Evolutionary conservation across 2,113 vertebrate species (phyloP).

Genomic region (Nymphicus hollandicus): DNA sequence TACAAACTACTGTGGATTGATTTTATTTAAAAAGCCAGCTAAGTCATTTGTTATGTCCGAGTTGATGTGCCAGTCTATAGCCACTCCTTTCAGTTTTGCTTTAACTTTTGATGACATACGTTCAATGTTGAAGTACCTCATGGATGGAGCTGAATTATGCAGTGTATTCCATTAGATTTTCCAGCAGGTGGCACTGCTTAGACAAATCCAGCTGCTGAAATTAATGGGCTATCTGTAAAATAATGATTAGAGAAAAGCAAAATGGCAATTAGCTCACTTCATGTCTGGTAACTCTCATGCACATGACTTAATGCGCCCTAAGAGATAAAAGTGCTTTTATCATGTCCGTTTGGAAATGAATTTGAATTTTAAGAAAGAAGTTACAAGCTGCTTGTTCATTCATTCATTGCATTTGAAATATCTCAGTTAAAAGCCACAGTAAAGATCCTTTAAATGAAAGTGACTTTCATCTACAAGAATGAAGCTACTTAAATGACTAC

Average conservation of each 20-base stretch:
- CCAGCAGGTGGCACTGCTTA: constrained; percentile 58
- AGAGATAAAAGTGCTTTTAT: neutral
- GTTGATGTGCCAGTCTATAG: neutral
- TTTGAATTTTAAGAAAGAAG: neutral
- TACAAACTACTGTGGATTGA: neutral
- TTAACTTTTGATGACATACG: rapidly evolving
- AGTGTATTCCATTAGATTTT: neutral
- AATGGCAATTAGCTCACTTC: neutral
- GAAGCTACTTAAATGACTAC: neutral
- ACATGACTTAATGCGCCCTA: neutral
- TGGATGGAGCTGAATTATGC: neutral
- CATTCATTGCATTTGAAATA: neutral
- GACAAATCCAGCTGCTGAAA: neutral
- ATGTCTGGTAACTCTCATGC: neutral
- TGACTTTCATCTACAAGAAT: neutral
- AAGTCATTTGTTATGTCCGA: neutral
- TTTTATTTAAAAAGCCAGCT: neutral
- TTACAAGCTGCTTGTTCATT: neutral
- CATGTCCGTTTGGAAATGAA: neutral
- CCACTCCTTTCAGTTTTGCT: neutral
- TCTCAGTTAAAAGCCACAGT: neutral
- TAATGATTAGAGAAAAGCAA: neutral
- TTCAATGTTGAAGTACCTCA: neutral
- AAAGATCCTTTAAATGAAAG: neutral
- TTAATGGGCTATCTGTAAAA: neutral